phyloP scores from a whole-genome alignment of 2,113 vertebrate genomes.

The Diphyllodes magnificus region DNA sequence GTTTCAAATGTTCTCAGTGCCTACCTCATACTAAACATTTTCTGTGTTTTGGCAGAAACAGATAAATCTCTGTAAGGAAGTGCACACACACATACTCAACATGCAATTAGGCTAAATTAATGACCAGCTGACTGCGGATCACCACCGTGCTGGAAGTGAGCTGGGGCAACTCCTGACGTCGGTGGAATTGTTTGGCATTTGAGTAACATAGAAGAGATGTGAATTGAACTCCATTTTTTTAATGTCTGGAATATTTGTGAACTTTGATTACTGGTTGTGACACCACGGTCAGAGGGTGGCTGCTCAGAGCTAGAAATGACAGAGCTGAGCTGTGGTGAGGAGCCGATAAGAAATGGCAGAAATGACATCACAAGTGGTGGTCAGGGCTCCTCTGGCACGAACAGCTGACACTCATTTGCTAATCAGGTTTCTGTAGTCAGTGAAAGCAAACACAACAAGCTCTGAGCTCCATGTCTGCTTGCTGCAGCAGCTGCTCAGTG shows the following conservation, averaged over 20 bases:
- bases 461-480: no score
- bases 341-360: background rate
- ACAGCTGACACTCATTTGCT: background rate
- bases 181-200: background rate
- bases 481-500: background rate
- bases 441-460: accelerated
- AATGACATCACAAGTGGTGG: background rate
- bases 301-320: background rate
- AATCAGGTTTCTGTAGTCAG: background rate
- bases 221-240: accelerated
- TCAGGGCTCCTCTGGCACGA: accelerated
- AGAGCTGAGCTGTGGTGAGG: background rate
- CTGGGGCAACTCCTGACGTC: background rate
- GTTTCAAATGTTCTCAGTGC: background rate
- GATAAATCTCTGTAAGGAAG: background rate
- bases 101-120: background rate
- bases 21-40: background rate
- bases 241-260: background rate
- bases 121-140: background rate
- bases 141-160: accelerated
- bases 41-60: background rate
- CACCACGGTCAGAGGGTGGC: accelerated
- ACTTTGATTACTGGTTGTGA: background rate
- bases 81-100: background rate
- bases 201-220: background rate